Evolutionary conservation across 2,113 vertebrate genomes (phyloP).

Genomic region (Sus scrofa): DNA sequence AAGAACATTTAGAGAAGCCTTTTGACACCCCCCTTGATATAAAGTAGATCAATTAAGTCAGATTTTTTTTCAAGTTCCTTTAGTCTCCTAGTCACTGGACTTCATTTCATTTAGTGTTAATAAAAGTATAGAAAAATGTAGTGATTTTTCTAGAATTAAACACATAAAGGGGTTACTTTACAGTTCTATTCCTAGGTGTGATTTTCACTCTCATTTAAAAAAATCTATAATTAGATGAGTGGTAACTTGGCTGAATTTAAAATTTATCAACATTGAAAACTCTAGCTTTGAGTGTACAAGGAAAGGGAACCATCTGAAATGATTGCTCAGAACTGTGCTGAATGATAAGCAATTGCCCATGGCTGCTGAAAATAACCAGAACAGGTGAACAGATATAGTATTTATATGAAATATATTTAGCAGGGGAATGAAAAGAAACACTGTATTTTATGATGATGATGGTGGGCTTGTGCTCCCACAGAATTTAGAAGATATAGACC

Average conservation of each 20-base stretch:
- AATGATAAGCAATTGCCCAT: neutral
- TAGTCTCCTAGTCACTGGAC: neutral
- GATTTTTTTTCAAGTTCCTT: neutral
- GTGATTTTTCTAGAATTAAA: constrained; percentile 16
- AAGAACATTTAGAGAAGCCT: neutral
- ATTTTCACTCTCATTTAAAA: neutral
- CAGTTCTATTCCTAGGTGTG: neutral
- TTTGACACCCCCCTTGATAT: constrained; percentile 21
- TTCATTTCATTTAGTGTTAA: constrained; percentile 6
- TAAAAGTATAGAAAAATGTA: neutral
- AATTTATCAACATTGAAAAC: neutral
- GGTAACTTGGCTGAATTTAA: constrained; percentile 13
- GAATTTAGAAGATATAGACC: neutral
- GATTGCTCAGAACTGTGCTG: neutral
- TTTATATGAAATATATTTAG: neutral
- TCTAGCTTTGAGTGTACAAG: neutral
- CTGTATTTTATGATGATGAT: neutral
- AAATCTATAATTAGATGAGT: neutral
- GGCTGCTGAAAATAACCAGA: neutral
- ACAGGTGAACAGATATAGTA: neutral
- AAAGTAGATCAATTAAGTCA: constrained; percentile 13
- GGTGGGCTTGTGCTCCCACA: neutral
- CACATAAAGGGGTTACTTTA: neutral
- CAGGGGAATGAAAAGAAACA: neutral
- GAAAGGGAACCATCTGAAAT: neutral